phyloP scores from a whole-genome alignment of 2,888 invertebrate species.

The Hecatera dysodea region DNA sequence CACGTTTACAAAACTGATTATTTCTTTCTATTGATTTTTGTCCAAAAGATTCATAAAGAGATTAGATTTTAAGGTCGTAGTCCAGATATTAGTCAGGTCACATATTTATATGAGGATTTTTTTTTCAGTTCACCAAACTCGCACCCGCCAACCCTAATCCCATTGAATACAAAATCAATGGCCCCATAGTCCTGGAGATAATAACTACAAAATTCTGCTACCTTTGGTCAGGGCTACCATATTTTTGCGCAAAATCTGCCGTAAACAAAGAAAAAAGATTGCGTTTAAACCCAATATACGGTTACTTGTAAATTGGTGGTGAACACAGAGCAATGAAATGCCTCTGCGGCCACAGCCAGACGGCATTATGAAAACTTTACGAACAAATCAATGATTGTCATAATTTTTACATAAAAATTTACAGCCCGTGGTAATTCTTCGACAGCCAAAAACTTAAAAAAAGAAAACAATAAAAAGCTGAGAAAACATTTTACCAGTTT shows the following conservation, averaged over 20 bases:
- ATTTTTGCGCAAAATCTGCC: constrained; percentile 36
- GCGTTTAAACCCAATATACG: constrained; percentile 58
- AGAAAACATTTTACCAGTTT: too few relatives aligned
- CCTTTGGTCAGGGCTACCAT: constrained; percentile 20
- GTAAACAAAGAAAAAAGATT: constrained; percentile 55
- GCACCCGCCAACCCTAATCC: background rate
- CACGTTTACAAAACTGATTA: too few relatives aligned
- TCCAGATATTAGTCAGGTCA: background rate
- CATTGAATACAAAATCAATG: constrained; percentile 31
- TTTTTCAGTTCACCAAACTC: background rate
- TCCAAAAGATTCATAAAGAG: too few relatives aligned
- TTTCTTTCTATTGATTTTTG: too few relatives aligned
- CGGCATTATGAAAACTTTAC: background rate
- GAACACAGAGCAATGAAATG: background rate
- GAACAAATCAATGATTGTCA: background rate
- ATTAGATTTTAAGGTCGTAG: too few relatives aligned
- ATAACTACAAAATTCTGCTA: constrained; percentile 36
- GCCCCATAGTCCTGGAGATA: constrained; percentile 7
- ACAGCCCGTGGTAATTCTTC: too few relatives aligned
- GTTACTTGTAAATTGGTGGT: constrained; percentile 58
- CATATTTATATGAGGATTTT: background rate
- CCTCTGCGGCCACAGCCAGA: background rate
- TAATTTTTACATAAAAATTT: background rate
- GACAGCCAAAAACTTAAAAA: too few relatives aligned
- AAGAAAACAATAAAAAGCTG: too few relatives aligned